Evolutionary conservation across 53 echinoderm and acorn worm species (phyloP).

Genomic region (Henricia sp.): DNA sequence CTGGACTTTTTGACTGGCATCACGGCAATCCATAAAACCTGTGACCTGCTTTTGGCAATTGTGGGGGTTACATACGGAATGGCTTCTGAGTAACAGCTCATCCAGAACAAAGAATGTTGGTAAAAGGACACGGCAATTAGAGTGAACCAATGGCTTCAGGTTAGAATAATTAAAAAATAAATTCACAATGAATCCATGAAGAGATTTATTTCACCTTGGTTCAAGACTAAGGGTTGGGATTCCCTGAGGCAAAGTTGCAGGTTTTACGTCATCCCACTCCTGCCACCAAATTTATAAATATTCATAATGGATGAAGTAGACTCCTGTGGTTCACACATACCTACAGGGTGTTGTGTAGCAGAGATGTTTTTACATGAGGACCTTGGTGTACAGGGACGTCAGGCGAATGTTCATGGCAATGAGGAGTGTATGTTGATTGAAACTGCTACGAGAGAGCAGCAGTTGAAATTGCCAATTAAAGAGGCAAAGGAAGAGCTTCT

Average conservation of each 20-base stretch:
- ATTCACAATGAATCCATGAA: too few relatives aligned
- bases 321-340: neutral
- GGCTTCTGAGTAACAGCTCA: too few relatives aligned
- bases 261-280: neutral
- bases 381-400: neutral
- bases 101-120: too few relatives aligned
- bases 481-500: neutral
- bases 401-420: neutral
- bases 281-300: neutral
- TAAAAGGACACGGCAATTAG: too few relatives aligned
- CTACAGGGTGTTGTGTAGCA: neutral
- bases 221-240: neutral
- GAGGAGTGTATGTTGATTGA: neutral
- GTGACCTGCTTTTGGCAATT: too few relatives aligned
- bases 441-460: neutral
- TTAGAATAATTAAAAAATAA: too few relatives aligned
- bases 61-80: too few relatives aligned
- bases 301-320: constrained; percentile 45
- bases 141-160: too few relatives aligned
- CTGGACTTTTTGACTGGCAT: too few relatives aligned
- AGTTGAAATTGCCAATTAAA: neutral
- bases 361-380: neutral
- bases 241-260: neutral
- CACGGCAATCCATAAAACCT: too few relatives aligned
- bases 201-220: neutral